Percentiles rank a stretch among this genome's conserved stretches.
These are phyloP conservation scores for Pseudanteris insignis DNA, from an alignment of 2,888 invertebrate genomes.

Conservation along the genomic window DNA sequence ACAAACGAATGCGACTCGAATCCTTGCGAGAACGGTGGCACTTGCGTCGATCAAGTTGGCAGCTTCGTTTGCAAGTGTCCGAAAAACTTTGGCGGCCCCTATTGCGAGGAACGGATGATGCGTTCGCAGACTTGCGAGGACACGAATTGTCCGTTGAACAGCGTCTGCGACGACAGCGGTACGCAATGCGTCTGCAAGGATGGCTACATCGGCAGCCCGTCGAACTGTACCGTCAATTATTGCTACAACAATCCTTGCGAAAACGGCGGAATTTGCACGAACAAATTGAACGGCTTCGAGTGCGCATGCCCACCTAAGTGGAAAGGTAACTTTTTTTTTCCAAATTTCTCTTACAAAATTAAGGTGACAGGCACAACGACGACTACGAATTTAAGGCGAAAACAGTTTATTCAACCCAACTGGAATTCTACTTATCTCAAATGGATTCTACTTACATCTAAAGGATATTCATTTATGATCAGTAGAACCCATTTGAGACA, in stretches of 20 bases:
- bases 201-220: slow-evolving; percentile 68
- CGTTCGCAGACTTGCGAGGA: slow-evolving; percentile 67
- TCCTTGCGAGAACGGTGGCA: slow-evolving; percentile 73
- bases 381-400: too few relatives aligned
- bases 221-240: slow-evolving; percentile 67
- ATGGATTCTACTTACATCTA: too few relatives aligned
- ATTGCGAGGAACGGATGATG: slow-evolving; percentile 66
- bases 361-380: too few relatives aligned
- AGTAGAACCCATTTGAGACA: too few relatives aligned
- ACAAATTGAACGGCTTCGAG: slow-evolving; percentile 71
- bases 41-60: slow-evolving; percentile 71
- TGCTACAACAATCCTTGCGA: slow-evolving; percentile 79
- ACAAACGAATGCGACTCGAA: slow-evolving; percentile 70
- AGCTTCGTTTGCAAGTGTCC: slow-evolving; percentile 71
- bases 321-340: slow-evolving; percentile 74
- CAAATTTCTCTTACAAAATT: slow-evolving; percentile 45
- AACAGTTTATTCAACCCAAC: too few relatives aligned
- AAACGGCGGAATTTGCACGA: slow-evolving; percentile 78
- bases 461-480: too few relatives aligned
- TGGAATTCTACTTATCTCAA: too few relatives aligned
- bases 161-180: slow-evolving; percentile 72
- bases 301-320: slow-evolving; percentile 78
- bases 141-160: slow-evolving; percentile 72
- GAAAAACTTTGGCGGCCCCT: slow-evolving; percentile 69
- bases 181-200: slow-evolving; percentile 74